These are phyloP conservation scores for Pygocentrus nattereri DNA, from an alignment of 2,797 vertebrate species.

Conservation along the genomic window DNA sequence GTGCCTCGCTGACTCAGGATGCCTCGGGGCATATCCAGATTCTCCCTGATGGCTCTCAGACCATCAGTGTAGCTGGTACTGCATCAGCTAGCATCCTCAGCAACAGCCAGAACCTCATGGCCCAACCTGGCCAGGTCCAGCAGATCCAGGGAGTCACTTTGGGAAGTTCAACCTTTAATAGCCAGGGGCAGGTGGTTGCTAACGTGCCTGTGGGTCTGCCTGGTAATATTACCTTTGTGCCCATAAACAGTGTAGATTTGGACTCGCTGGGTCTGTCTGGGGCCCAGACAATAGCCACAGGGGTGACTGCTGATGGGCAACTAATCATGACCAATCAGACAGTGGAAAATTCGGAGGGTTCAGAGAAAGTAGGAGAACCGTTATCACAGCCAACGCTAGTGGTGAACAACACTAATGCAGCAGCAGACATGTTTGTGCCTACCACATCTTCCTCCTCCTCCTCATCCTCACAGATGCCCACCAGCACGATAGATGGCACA, in stretches of 20 bases:
- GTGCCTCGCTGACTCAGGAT: conserved; percentile 92
- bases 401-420: conserved; percentile 86
- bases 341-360: conserved; percentile 87
- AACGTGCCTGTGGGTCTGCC: conserved; percentile 97
- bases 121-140: conserved; percentile 92
- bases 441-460: conserved; percentile 85
- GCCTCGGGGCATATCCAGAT: conserved; percentile 95
- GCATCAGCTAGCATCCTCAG: conserved; percentile 87
- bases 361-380: conserved; percentile 89
- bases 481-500: conserved; percentile 87
- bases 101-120: conserved; percentile 92
- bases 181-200: conserved; percentile 96
- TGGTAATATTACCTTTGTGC: conserved; percentile 99
- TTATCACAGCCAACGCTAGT: conserved; percentile 86
- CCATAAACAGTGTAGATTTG: conserved; percentile 98
- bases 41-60: conserved; percentile 92
- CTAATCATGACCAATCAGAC: conserved; percentile 92
- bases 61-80: conserved; percentile 87
- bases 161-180: conserved; percentile 92
- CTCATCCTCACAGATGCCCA: conserved; percentile 89
- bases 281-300: conserved; percentile 97
- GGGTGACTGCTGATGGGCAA: conserved; percentile 97
- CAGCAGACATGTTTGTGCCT: conserved; percentile 96
- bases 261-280: conserved; percentile 96
- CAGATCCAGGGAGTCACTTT: conserved; percentile 96